phyloP scores from a whole-genome alignment of 2,888 invertebrate genomes.

The Pardosa pseudoannulata region DNA sequence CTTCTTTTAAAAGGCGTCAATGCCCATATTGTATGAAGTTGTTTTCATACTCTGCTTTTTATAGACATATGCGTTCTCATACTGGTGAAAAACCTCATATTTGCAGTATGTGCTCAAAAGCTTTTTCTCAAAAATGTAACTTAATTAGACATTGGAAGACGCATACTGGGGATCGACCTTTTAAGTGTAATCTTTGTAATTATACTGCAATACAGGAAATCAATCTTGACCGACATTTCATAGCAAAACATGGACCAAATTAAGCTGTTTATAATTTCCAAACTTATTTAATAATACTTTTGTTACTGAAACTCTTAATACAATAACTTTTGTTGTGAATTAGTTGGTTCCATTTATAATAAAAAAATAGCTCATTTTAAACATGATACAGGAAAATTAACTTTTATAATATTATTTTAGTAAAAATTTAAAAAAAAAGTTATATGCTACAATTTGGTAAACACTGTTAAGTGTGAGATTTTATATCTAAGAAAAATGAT shows the following conservation, averaged over 20 bases:
- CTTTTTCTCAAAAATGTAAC: not conserved
- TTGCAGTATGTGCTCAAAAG: not conserved
- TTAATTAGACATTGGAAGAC: constrained; percentile 1
- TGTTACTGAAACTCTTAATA: too few relatives aligned
- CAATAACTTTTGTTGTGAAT: too few relatives aligned
- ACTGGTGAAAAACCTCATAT: not conserved
- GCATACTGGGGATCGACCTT: not conserved
- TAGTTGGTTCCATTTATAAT: too few relatives aligned
- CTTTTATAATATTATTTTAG: too few relatives aligned
- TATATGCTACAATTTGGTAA: too few relatives aligned
- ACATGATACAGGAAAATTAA: too few relatives aligned
- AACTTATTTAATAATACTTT: too few relatives aligned
- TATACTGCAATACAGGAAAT: not conserved
- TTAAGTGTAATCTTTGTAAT: not conserved
- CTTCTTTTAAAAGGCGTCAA: not conserved
- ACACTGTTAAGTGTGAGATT: too few relatives aligned
- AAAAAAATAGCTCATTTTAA: too few relatives aligned
- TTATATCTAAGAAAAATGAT: too few relatives aligned
- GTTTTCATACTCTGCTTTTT: not conserved
- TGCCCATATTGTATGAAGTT: not conserved
- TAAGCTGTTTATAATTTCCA: too few relatives aligned
- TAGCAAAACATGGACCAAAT: not conserved
- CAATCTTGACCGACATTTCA: not conserved
- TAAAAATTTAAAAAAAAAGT: too few relatives aligned
- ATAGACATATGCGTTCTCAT: not conserved